Conservation (phyloP, 2,113 vertebrate genomes). For the Otis tarda region DNA sequence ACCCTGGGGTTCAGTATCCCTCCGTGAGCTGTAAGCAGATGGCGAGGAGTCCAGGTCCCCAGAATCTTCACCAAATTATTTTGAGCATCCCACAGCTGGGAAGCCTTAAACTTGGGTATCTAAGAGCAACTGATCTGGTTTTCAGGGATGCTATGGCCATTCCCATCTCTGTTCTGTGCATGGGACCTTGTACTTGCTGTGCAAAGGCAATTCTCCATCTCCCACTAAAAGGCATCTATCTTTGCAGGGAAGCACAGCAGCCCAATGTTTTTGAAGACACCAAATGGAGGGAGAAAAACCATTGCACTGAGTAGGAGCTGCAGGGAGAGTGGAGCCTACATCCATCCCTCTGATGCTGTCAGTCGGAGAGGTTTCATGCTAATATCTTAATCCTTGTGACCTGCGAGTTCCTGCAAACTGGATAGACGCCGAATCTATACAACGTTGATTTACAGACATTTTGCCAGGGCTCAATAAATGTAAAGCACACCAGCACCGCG, state of each 20-base stretch:
- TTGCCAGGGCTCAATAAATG: constrained; percentile 27
- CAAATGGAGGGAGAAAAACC: neutral
- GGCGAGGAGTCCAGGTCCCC: neutral
- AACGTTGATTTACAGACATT: constrained; percentile 23
- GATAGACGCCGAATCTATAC: neutral
- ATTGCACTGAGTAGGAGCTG: neutral
- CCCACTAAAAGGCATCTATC: neutral
- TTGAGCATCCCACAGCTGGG: neutral
- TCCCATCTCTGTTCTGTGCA: neutral
- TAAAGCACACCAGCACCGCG: neutral
- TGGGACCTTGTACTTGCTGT: neutral
- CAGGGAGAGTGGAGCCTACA: neutral
- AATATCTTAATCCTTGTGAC: neutral
- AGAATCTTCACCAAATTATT: neutral
- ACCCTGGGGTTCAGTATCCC: neutral
- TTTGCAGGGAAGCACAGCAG: neutral
- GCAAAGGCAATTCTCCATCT: neutral
- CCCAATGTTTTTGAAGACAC: neutral
- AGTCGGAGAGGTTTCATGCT: neutral
- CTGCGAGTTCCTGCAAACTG: neutral
- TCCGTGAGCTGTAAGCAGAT: neutral
- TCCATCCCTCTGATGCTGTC: neutral
- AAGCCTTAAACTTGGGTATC: neutral
- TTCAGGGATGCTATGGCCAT: neutral
- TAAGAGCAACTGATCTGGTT: neutral